A percentile compares a stretch with the other conserved stretches of the same genome.
Evolutionary conservation across 1,140 invertebrate species (phyloP).

Genomic region (Leptopilina clavipes): DNA sequence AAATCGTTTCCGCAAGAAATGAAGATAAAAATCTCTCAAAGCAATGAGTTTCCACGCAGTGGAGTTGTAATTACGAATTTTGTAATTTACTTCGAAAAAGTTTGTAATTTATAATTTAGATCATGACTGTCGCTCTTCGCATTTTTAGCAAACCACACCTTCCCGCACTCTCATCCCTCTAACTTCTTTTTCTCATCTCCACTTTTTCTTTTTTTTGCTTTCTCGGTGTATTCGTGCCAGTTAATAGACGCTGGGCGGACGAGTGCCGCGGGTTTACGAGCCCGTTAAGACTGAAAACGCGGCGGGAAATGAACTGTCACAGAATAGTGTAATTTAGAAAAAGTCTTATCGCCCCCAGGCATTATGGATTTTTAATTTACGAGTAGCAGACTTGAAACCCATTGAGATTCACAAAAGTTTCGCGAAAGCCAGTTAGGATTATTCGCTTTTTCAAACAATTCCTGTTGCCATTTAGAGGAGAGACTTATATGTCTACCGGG

Average conservation of each 20-base stretch:
- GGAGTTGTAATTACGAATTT: slow-evolving; percentile 5
- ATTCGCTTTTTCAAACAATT: slow-evolving; percentile 21
- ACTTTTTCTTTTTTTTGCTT: slow-evolving; percentile 36
- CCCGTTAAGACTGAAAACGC: slow-evolving; percentile 51
- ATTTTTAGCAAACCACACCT: slow-evolving; percentile 10
- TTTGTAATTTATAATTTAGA: slow-evolving; percentile 24
- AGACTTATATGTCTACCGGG: too few species aligned
- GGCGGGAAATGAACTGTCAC: slow-evolving; percentile 56
- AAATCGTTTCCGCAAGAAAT: background rate
- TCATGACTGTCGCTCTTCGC: background rate
- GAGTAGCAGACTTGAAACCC: slow-evolving; percentile 32
- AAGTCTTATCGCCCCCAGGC: slow-evolving; percentile 33
- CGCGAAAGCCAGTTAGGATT: background rate
- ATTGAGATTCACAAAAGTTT: slow-evolving; percentile 22
- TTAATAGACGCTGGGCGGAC: slow-evolving; percentile 56
- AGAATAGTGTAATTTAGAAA: slow-evolving; percentile 46
- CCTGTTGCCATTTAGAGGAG: slow-evolving; percentile 16
- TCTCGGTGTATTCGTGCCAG: slow-evolving; percentile 41
- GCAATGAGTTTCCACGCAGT: slow-evolving; percentile 8
- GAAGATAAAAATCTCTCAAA: background rate
- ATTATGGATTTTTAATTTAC: slow-evolving; percentile 42
- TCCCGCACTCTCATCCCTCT: background rate
- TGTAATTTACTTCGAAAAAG: slow-evolving; percentile 12
- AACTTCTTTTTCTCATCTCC: background rate
- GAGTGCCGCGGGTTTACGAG: slow-evolving; percentile 55